These are phyloP conservation scores for Odontamblyopus lacepedii DNA, from an alignment of 2,797 vertebrate species.

Conservation along the genomic window DNA sequence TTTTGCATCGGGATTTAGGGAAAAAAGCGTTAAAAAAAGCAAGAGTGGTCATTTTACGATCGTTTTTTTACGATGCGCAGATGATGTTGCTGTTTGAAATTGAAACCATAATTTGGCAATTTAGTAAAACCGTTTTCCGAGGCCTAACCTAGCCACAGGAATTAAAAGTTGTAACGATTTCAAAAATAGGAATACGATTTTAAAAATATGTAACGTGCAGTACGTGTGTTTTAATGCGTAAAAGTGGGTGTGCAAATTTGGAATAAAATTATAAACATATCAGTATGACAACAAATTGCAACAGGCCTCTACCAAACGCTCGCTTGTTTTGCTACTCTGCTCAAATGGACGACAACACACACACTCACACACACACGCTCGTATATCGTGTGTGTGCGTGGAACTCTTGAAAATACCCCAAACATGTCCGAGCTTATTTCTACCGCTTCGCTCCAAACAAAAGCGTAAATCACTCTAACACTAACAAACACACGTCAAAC, in stretches of 20 bases:
- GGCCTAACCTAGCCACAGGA: not conserved
- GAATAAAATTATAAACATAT: conserved; percentile 15
- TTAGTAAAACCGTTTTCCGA: not conserved
- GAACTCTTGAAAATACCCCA: conserved; percentile 15
- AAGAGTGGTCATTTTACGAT: not conserved
- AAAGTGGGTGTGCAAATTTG: not conserved
- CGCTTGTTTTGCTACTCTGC: conserved; percentile 7
- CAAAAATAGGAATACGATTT: not conserved
- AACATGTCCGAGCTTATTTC: conserved; percentile 33
- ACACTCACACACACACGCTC: not conserved
- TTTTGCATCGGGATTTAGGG: not conserved
- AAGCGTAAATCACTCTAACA: conserved; percentile 39
- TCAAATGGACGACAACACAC: conserved; percentile 12
- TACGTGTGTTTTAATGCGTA: not conserved
- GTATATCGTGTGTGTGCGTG: too few relatives aligned
- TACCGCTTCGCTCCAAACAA: conserved; percentile 17
- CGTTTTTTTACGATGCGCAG: not conserved
- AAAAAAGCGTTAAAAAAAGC: not conserved
- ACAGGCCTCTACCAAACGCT: conserved; percentile 22
- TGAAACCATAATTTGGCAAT: not conserved
- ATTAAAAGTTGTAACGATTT: not conserved
- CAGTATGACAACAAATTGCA: conserved; percentile 13
- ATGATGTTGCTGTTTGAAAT: not conserved
- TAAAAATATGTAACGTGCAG: not conserved
- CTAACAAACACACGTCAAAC: conserved; percentile 52